These are phyloP conservation scores for Bombus haemorrhoidalis DNA, from an alignment of 1,140 invertebrate species.

Conservation along the genomic window DNA sequence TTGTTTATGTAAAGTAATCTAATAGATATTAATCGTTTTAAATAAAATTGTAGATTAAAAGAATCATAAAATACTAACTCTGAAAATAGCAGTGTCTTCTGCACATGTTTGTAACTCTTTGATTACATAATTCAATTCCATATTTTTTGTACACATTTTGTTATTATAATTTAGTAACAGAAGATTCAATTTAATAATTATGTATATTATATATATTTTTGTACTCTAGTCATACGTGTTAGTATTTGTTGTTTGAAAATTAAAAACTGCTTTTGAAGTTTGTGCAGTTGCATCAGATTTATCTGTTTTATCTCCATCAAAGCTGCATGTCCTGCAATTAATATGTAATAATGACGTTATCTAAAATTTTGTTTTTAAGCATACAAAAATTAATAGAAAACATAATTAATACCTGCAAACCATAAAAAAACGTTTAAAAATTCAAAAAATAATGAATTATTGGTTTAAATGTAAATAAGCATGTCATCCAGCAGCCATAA, in stretches of 20 bases:
- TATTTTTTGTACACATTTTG: constrained; percentile 36
- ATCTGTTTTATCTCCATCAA: constrained; percentile 31
- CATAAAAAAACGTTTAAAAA: constrained; percentile 26
- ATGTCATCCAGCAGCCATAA: constrained; percentile 45
- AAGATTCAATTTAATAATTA: constrained; percentile 9
- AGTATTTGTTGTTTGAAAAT: constrained; percentile 48
- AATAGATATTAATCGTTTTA: constrained; percentile 24
- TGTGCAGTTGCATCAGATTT: constrained; percentile 29
- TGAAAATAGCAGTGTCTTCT: constrained; percentile 56
- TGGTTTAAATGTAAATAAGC: constrained; percentile 52
- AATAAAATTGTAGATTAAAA: not conserved
- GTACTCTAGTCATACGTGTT: constrained; percentile 36
- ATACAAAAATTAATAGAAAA: constrained; percentile 24
- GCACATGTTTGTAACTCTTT: constrained; percentile 48
- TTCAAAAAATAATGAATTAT: constrained; percentile 44
- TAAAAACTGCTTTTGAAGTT: constrained; percentile 43
- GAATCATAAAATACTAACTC: constrained; percentile 59
- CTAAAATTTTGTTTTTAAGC: not conserved
- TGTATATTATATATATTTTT: not conserved
- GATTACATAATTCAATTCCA: constrained; percentile 34
- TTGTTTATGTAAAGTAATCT: not conserved
- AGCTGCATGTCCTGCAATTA: constrained; percentile 54
- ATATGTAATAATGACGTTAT: constrained; percentile 31
- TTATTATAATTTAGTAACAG: constrained; percentile 25
- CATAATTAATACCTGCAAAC: constrained; percentile 38